Evolutionary conservation across 2,888 invertebrate species (phyloP), one percentile per base, ranked within the genome.

Genomic region (Drosophila anceps): DNA sequence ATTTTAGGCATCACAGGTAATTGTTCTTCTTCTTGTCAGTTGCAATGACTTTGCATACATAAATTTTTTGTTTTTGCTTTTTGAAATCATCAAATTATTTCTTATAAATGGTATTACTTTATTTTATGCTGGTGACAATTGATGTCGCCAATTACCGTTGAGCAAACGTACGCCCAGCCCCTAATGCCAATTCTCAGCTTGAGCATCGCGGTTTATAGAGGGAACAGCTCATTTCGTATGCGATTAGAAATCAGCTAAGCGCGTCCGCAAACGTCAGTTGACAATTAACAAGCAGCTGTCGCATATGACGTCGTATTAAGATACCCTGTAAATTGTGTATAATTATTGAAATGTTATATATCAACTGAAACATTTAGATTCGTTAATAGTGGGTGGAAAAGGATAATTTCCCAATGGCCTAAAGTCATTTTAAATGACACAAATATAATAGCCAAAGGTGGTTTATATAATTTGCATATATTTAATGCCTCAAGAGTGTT

Each of bases 181-280:
- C 60, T 61, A 48, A 55, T 33, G 48, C 51, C 12, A 29, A 29
- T 46, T 35, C 65, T 39, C 18, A n/a, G 53, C 53, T 10, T 9
- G 33, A 64, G 35, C 62, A 62, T 50, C 58, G 35, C 41, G 48
- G 18, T 12, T 12, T 39, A 29, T 29, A 27, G 46, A 57, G 64
- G 37, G 46, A 66, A 66, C 29, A 67, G 55, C 82, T 74, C 71
- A 59, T 62, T 73, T 58, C 53, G 65, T 76, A 43, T 73, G 72
- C 75, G 48, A 73, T 77, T 79, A 78, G 75, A 83, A 81, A 78
- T 62, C 78, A 84, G 59, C 79, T 77, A 85, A 84, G 81, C 87
- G 86, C 84, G 78, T 86, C 87, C 78, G 88, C 44, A 70, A 76
- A 76, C 75, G 81, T 84, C 79, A 81, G 73, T 74, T 74, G 72